These are phyloP conservation scores for Casuarius casuarius DNA, from an alignment of 2,113 vertebrate genomes.

Conservation along the genomic window DNA sequence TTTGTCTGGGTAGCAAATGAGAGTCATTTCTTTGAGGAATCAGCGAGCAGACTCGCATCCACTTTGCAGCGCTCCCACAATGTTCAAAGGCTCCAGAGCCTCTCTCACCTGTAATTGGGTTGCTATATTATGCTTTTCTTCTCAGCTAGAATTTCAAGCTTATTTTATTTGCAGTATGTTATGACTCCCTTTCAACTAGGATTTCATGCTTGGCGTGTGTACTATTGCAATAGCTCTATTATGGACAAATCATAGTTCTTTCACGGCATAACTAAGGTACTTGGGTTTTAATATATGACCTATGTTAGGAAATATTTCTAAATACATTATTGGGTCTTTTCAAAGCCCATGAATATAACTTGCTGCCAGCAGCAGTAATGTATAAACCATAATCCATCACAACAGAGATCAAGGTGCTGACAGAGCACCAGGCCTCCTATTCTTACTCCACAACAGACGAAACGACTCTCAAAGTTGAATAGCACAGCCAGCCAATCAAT, in stretches of 20 bases:
- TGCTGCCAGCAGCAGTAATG: constrained; percentile 19
- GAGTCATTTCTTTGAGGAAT: background rate
- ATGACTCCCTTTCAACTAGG: background rate
- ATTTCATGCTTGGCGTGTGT: background rate
- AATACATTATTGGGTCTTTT: constrained; percentile 31
- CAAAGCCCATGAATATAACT: constrained; percentile 6
- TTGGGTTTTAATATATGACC: constrained; percentile 27
- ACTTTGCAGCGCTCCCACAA: background rate
- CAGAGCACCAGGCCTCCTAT: background rate
- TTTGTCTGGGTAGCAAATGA: background rate
- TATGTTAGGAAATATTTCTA: constrained; percentile 6
- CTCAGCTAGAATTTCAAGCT: background rate
- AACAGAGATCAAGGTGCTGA: constrained; percentile 7
- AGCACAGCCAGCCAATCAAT: constrained; percentile 16
- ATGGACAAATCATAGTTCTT: constrained; percentile 23
- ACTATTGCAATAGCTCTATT: background rate
- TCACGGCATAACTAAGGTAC: constrained; percentile 43
- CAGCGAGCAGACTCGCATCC: background rate
- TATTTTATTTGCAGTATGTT: background rate
- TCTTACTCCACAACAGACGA: background rate
- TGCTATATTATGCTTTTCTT: background rate
- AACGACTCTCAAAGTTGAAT: background rate
- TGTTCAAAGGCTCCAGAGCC: background rate
- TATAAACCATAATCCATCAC: constrained; percentile 1
- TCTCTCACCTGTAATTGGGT: background rate